Percentiles rank a stretch among this genome's conserved stretches.
Evolutionary conservation across 2,113 vertebrate genomes (phyloP).

Genomic region (Dromiciops gliroides): DNA sequence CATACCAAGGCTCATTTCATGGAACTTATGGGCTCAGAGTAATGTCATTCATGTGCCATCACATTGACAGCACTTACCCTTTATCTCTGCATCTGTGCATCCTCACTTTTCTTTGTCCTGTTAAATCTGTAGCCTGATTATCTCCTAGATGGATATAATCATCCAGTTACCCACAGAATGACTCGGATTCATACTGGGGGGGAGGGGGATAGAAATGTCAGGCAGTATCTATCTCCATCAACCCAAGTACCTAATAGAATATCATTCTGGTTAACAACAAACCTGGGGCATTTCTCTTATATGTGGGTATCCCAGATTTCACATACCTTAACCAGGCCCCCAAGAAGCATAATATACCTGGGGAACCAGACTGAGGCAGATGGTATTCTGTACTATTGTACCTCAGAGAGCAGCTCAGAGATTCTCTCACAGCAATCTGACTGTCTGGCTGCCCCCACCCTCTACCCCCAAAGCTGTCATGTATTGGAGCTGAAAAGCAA

Average conservation of each 20-base stretch:
- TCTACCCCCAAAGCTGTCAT: not conserved
- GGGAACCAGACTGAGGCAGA: not conserved
- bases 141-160: not conserved
- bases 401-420: not conserved
- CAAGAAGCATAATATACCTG: not conserved
- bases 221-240: not conserved
- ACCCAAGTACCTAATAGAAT: not conserved
- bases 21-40: not conserved
- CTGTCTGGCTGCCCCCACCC: not conserved
- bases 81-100: not conserved
- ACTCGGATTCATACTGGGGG: not conserved
- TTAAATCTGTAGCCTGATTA: not conserved
- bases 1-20: not conserved
- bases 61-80: not conserved
- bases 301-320: not conserved
- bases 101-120: not conserved
- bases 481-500: not conserved
- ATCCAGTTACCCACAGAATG: not conserved
- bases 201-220: not conserved
- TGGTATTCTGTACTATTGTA: not conserved
- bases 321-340: not conserved
- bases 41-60: not conserved
- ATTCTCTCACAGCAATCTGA: not conserved
- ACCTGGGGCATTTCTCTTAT: not conserved
- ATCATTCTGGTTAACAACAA: not conserved